Percentiles rank a stretch among this genome's conserved stretches.
These are phyloP conservation scores for Stratiolaelaps scimitus DNA, from an alignment of 1,140 invertebrate genomes.

Conservation along the genomic window DNA sequence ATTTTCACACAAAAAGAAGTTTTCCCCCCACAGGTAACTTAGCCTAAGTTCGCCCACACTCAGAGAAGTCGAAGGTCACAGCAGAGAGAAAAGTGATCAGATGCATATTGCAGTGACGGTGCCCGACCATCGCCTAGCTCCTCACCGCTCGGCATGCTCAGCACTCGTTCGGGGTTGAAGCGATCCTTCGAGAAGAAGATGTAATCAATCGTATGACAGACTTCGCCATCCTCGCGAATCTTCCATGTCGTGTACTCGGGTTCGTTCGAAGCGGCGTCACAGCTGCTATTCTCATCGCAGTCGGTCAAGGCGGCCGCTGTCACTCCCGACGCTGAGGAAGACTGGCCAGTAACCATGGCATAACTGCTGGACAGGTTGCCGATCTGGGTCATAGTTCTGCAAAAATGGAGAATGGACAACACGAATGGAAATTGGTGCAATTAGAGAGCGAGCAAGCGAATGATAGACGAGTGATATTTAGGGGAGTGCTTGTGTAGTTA, in stretches of 20 bases:
- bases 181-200: slow-evolving; percentile 53
- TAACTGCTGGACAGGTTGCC: slow-evolving; percentile 5
- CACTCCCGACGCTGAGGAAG: slow-evolving; percentile 34
- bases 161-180: slow-evolving; percentile 49
- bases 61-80: slow-evolving; percentile 48
- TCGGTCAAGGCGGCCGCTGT: no score
- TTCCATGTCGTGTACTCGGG: slow-evolving; percentile 67
- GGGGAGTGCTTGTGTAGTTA: no score
- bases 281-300: no score
- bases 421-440: no score
- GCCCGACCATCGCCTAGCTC: slow-evolving; percentile 55
- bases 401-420: no score
- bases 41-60: neutral
- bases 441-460: no score
- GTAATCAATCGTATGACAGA: slow-evolving; percentile 64
- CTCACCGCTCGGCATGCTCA: slow-evolving; percentile 53
- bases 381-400: slow-evolving; percentile 6
- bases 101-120: slow-evolving; percentile 57
- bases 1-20: no score
- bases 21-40: slow-evolving; percentile 13
- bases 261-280: slow-evolving; percentile 37
- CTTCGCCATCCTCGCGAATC: slow-evolving; percentile 55
- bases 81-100: slow-evolving; percentile 64
- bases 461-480: no score
- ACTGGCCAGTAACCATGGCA: slow-evolving; percentile 44